phyloP scores from a whole-genome alignment of 2,797 vertebrate genomes.

The Agapornis canus region DNA sequence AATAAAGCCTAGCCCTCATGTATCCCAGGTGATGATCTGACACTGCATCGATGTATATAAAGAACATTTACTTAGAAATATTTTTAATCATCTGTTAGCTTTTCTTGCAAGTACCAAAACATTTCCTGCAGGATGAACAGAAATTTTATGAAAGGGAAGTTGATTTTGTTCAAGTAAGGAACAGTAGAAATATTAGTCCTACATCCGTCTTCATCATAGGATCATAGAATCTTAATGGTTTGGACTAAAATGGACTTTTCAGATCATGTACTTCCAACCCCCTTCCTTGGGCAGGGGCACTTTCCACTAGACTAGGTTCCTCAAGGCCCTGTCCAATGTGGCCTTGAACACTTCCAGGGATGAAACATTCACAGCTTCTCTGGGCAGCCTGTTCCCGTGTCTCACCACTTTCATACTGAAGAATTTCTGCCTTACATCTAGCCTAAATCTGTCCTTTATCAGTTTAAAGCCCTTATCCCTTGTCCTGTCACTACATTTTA shows the following conservation, averaged over 20 bases:
- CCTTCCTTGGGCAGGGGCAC: too few relatives aligned
- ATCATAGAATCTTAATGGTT: neutral
- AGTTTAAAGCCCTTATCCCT: neutral
- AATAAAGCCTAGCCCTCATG: neutral
- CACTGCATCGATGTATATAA: accelerated
- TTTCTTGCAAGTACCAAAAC: neutral
- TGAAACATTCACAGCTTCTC: neutral
- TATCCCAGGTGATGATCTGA: neutral
- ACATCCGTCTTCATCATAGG: neutral
- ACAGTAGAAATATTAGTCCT: neutral
- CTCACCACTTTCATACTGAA: neutral
- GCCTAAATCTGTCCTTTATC: neutral
- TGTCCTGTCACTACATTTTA: neutral
- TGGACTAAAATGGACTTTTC: neutral
- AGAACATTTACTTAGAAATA: neutral
- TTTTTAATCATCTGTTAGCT: neutral
- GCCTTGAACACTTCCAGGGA: neutral
- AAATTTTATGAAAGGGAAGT: neutral
- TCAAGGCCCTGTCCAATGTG: neutral
- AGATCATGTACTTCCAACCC: neutral
- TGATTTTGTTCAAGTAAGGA: neutral
- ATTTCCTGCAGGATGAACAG: neutral
- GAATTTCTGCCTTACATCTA: neutral
- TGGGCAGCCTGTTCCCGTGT: neutral
- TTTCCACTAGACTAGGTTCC: neutral